Base-by-base conservation (phyloP, 2,113 vertebrate species). In the Sclerurus mexicanus region DNA sequence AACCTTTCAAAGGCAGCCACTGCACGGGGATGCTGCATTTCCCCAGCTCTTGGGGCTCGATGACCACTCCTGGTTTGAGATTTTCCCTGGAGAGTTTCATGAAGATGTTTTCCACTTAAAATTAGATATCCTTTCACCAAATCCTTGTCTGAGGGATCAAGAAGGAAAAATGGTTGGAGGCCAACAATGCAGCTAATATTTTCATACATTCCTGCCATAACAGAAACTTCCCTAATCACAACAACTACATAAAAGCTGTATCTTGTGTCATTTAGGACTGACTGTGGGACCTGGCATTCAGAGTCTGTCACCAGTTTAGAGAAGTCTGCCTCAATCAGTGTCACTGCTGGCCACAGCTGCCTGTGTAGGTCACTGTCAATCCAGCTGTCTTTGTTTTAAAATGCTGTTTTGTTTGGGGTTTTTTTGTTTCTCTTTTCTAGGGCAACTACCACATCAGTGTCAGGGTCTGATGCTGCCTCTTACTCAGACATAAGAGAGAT, bases 291-390 rank as follows among this genome's bases (percentile, higher is more conserved):
- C 72, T 96, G 95, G 90, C 95, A 92, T 87, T 93, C 88, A 78
- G 72, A 81, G 83, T 89, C 93, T 97, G 96, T 93, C 66, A 21
- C 69, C 88, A 60, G 92, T 93, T 97, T 76, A 82, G 66, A 87
- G 66, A 94, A 92, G 86, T 94, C 96, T 92, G 92, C 44, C 86
- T 94, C 93, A 89, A 87, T 94, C 96, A 89, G 90, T 93, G 95
- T 97, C 95, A 96, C 90, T 50, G 88, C 90, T 81, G 96, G 85
- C 96, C 92, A 84, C 73, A 75, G 85, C 80, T 1, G 18, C 35
- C 93, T 93, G 39, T 78, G 73, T 84, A 92, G 88, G 90, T 90
- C 7, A 9, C 76, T 94, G 93, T 93, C 92, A 95, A 88, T 92
- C 83, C 80, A 71, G 82, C 80, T 92, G 88, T 68, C 96, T 96